Evolutionary conservation across 2,113 vertebrate species (phyloP), one percentile per base, ranked within the genome.

Genomic region (Tursiops truncatus): DNA sequence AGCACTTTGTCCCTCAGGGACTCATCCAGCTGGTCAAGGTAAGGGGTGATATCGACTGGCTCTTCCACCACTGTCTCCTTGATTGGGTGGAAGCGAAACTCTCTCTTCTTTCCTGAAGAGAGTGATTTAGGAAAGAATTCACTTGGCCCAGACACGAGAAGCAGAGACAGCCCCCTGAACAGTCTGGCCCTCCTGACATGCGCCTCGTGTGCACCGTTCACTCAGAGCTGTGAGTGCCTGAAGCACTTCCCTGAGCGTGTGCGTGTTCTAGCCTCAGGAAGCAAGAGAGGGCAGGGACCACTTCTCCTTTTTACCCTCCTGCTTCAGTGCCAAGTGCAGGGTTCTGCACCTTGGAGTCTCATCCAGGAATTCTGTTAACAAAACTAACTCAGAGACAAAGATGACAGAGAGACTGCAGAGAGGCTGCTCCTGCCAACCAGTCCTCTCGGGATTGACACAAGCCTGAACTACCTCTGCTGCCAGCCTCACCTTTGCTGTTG

Each of bases 81-180:
- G 98, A 99, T 99, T 0, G 99, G 99, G 58, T 99, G 99, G 97
- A 99, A 99, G 82, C 99, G 96, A 98, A 99, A 99, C 91, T 99
- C 99, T 53, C 99, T 99, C 97, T 99, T 99, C 98, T 99, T 99
- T 93, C 99, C 99, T 99, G 88, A 13, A 79, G 53, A 31, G 17
- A 8, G 65, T 4, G 5, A 44, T 80, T 20, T 2, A 33, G 28
- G 1, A 4, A 7, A 44, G 70, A 44, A 90, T 82, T 89, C 53
- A 33, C n/a, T 1, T 0, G 7, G 56, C n/a, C 31, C n/a, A 53
- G 14, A 1, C 71, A 17, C 68, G 60, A 89, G n/a, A 67, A 11
- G 70, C 74, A 38, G 33, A 96, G 31, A 50, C 9, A 14, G 3
- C 14, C n/a, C 41, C n/a, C 6, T 1, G 9, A 80, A 17, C 23